Conservation (phyloP, 1,140 invertebrate genomes). For the Cherax quadricarinatus region DNA sequence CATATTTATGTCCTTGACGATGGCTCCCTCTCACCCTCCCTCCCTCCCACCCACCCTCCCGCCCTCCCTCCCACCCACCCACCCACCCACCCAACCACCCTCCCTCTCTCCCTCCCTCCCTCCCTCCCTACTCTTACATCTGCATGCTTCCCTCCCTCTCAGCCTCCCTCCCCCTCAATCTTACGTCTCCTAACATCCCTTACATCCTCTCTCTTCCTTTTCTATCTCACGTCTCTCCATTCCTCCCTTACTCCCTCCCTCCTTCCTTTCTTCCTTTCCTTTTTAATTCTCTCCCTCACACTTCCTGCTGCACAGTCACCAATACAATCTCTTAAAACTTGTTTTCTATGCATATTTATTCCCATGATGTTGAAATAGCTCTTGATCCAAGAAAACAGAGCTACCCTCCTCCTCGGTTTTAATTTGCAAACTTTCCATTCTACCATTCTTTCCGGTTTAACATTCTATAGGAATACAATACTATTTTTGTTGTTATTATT, state of each 20-base stretch:
- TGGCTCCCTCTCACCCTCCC: constrained; percentile 17
- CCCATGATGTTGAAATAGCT: too few relatives aligned
- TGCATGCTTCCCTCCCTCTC: background rate
- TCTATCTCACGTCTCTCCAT: background rate
- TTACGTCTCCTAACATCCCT: background rate
- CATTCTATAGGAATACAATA: too few relatives aligned
- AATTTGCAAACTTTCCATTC: too few relatives aligned
- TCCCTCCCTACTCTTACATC: background rate
- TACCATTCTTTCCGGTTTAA: too few relatives aligned
- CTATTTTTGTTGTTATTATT: too few relatives aligned
- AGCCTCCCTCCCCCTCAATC: background rate
- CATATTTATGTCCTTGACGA: constrained; percentile 30
- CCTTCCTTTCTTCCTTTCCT: background rate
- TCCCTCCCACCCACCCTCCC: constrained; percentile 6
- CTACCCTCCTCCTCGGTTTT: too few relatives aligned
- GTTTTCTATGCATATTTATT: too few relatives aligned
- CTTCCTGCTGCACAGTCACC: background rate
- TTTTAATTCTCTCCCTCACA: constrained; percentile 9
- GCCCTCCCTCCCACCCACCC: background rate
- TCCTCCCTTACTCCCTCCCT: background rate
- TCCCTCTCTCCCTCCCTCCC: background rate
- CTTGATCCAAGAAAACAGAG: too few relatives aligned
- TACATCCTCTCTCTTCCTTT: constrained; percentile 26
- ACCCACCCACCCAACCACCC: too few relatives aligned
- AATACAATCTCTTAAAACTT: too few relatives aligned